Percentiles rank a stretch among this genome's conserved stretches.
Conservation (phyloP, 2,113 vertebrate genomes). For the Psittacara wagleri region DNA sequence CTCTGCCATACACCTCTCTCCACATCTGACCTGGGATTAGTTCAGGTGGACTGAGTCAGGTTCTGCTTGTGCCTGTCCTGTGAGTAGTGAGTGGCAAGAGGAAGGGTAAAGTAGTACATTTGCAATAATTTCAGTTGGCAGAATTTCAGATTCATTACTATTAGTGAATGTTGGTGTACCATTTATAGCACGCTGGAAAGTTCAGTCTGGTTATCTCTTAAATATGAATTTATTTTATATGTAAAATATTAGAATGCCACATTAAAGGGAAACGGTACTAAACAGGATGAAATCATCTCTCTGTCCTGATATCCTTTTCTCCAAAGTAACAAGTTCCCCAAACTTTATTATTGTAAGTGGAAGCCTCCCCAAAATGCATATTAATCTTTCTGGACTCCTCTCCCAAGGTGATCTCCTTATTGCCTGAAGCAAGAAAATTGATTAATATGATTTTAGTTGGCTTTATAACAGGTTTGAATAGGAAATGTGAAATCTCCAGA, state of each 20-base stretch:
- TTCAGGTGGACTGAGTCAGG: not conserved
- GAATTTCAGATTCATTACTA: not conserved
- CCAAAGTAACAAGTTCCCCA: not conserved
- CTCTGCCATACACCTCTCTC: not conserved
- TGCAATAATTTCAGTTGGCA: not conserved
- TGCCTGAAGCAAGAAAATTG: slow-evolving; percentile 27
- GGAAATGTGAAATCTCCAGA: not conserved
- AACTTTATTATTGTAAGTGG: not conserved
- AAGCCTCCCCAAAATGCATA: not conserved
- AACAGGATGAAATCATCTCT: not conserved
- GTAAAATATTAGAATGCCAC: not conserved
- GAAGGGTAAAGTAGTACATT: not conserved
- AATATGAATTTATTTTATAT: not conserved
- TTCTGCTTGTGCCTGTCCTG: not conserved
- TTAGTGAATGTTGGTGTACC: not conserved
- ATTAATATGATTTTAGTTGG: slow-evolving; percentile 41
- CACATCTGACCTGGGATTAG: not conserved
- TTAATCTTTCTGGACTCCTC: not conserved
- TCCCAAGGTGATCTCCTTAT: slow-evolving; percentile 6
- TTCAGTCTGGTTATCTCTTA: not conserved
- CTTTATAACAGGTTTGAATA: not conserved
- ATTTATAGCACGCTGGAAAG: not conserved
- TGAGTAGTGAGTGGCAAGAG: not conserved
- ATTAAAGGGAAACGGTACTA: not conserved
- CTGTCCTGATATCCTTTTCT: not conserved